Base-by-base conservation (phyloP, 2,888 invertebrate genomes). In the Spodoptera littoralis region DNA sequence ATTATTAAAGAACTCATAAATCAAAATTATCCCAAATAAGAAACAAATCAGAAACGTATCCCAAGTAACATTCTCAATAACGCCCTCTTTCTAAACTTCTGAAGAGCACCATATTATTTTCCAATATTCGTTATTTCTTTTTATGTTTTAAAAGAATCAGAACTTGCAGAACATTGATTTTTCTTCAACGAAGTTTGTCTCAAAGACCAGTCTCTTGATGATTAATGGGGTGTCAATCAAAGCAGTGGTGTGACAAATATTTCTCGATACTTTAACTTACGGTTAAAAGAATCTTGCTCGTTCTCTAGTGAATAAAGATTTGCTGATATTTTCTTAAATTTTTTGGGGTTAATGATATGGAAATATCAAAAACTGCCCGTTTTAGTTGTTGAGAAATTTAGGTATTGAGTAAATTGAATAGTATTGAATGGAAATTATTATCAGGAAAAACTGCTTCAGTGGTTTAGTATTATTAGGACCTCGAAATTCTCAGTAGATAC, bases 151-250 rank as follows among this genome's bases (percentile, higher is more conserved):
- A 59, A 76, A 76, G 70, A 77, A 79, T 75, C 56, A 66, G 47
- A 67, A 72, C 75, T 80, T 72, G 54, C 45, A 12, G 58, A 68
- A 61, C 73, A 60, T 64, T 44, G 65, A 79, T 70, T 80, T 80
- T 61, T 55, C 44, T 57, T 47, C 12, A 8, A 53, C 44, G n/a
- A 83, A 81, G 64, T 83, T 84, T 70, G 82, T 78, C 57, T 59
- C 48, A 60, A 59, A 66, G 62, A 58, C 75, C 77, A 76, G 70
- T 76, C 60, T 41, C 43, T 62, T 62, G 49, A 55, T 79, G 82
- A 84, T 85, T 77, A 82, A 84, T 83, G 80, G 58, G 57, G 73
- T 76, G 83, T 82, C 85, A 81, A 84, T 83, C 81, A 82, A 65
- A 42, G 64, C 72, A 65, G 66, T 84, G 80, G 74, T 76, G 77